phyloP scores from a whole-genome alignment of 2,797 vertebrate species.

The Chaenodraco wilsoni region DNA sequence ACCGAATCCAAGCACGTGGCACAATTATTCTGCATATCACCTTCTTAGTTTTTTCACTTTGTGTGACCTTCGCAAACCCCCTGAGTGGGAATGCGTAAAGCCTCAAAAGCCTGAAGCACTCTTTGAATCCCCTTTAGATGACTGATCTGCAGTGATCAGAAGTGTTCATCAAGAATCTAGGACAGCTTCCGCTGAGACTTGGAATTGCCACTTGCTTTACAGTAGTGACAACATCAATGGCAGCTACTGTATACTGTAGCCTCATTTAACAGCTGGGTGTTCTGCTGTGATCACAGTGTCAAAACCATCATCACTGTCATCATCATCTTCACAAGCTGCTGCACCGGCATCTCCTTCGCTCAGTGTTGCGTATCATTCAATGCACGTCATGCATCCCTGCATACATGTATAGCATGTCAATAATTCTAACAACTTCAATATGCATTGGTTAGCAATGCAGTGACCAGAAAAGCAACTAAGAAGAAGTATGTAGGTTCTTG shows the following conservation, averaged over 20 bases:
- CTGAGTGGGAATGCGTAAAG: slow-evolving; percentile 16
- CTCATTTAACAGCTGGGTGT: background rate
- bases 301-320: slow-evolving; percentile 1
- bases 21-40: slow-evolving; percentile 14
- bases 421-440: background rate
- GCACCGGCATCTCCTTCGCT: slow-evolving; percentile 17
- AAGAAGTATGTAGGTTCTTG: no score
- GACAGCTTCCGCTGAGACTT: slow-evolving; percentile 19
- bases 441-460: background rate
- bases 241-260: background rate
- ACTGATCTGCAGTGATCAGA: slow-evolving; percentile 47
- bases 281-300: slow-evolving; percentile 16
- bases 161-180: slow-evolving; percentile 26
- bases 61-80: slow-evolving; percentile 8
- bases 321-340: slow-evolving; percentile 14
- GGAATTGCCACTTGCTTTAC: slow-evolving; percentile 1
- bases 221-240: slow-evolving; percentile 11
- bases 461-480: background rate
- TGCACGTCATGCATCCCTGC: no score
- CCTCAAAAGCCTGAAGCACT: slow-evolving; percentile 23
- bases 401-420: no score
- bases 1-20: slow-evolving; percentile 8
- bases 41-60: background rate
- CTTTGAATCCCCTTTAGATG: slow-evolving; percentile 25
- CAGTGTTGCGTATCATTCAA: background rate